Base-by-base conservation (phyloP, 1,140 invertebrate genomes). In the Philotrypesis tridentata region DNA sequence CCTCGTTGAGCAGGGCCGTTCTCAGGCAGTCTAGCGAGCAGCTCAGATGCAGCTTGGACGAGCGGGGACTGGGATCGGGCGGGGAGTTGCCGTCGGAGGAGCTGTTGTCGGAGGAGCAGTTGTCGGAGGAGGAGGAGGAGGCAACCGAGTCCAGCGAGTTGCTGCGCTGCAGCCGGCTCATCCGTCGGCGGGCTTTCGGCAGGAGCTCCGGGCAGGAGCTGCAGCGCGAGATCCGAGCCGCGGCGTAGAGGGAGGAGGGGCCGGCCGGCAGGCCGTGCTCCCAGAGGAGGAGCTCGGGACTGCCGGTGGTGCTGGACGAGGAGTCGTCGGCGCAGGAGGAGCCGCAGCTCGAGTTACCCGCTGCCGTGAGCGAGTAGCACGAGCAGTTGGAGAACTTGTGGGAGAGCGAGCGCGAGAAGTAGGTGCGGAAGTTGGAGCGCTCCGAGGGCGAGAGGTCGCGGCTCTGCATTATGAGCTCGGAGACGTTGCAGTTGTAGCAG, bases 401-500 rank as follows among this genome's bases (percentile, higher is more conserved):
- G 0, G 89, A 90, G 9, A 90, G 85, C 12, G 89, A 90, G n/a
- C 87, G 86, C 3, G 84, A 84, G 67, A 90, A 90, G 76, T 91
- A 90, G 0, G 85, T 85, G 14, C 85, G 85, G 21, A 90, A 89
- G 25, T 91, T 89, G 8, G 83, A 87, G 21, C 87, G 87, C 79
- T 91, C 89, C 8, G 87, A 82, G n/a, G 87, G 85, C 12, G 89
- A 88, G 8, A 91, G 80, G 60, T 90, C 86, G 12, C 82, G 84
- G 74, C 89, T 90, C 40, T 87, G 87, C 17, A 87, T 43, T 5
- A 91, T 91, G 82, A 90, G 84, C 83, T 89, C 86, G 11, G 88
- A 89, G 0, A 91, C 88, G 78, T 90, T 90, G 85, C 89, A 91
- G 74, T 91, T 90, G 85, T 91, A 90, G 83, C 89, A 90, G 60